Conservation (phyloP, 2,888 invertebrate genomes). For the Dorcus parallelipipedus region DNA sequence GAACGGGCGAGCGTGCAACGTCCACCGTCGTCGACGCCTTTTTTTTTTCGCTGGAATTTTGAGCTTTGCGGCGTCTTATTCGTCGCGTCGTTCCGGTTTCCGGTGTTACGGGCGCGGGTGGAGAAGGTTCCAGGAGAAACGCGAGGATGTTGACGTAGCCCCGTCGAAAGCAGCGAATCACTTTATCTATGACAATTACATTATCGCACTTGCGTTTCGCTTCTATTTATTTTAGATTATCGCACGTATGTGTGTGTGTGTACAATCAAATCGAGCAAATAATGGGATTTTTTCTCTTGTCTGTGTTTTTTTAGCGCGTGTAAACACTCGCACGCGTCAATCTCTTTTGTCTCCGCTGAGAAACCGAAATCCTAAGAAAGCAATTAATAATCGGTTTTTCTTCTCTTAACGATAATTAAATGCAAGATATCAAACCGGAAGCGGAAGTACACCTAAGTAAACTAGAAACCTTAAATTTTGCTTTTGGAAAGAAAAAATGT, state of each 20-base stretch:
- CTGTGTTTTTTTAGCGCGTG: not conserved
- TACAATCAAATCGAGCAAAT: not conserved
- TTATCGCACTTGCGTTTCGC: not conserved
- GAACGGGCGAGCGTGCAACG: not conserved
- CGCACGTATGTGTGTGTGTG: not conserved
- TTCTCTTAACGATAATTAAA: too few relatives aligned
- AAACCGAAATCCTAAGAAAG: too few relatives aligned
- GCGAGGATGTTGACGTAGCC: too few relatives aligned
- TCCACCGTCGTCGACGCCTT: too few relatives aligned
- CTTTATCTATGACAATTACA: not conserved
- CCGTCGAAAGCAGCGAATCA: too few relatives aligned
- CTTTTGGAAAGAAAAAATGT: too few relatives aligned
- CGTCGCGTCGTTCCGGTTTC: not conserved
- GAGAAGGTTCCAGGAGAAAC: too few relatives aligned
- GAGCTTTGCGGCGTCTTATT: not conserved
- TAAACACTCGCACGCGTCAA: not conserved
- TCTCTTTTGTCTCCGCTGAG: not conserved
- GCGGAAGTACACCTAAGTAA: too few relatives aligned
- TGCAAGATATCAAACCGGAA: too few relatives aligned
- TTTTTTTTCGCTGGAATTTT: not conserved
- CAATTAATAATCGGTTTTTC: too few relatives aligned
- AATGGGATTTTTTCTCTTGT: not conserved
- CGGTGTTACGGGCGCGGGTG: too few relatives aligned
- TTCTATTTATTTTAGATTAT: not conserved
- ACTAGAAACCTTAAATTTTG: too few relatives aligned